Conservation (phyloP, 2,113 vertebrate species). For the Craseonycteris thonglongyai region DNA sequence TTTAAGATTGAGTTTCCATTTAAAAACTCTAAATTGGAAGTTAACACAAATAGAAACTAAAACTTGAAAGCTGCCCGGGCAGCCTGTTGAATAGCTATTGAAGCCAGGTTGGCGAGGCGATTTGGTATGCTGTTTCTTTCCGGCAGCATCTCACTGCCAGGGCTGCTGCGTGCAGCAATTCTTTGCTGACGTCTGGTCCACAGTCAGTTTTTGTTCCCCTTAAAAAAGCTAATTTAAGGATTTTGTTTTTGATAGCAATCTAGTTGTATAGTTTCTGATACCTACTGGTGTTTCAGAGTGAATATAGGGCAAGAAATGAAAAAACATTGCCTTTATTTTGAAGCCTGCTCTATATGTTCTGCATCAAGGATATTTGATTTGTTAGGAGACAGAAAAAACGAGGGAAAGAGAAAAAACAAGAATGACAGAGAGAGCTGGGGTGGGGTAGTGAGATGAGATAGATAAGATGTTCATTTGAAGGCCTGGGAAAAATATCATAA, state of each 20-base stretch:
- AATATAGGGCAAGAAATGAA: neutral
- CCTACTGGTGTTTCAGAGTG: neutral
- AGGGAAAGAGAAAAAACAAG: neutral
- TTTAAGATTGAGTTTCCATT: slow-evolving; percentile 74
- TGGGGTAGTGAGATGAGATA: neutral
- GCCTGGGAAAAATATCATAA: neutral
- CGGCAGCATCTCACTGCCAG: neutral
- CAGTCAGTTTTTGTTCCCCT: slow-evolving; percentile 47
- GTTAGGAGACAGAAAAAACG: neutral
- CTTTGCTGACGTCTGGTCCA: slow-evolving; percentile 15
- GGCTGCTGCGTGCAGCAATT: slow-evolving; percentile 53
- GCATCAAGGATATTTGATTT: neutral
- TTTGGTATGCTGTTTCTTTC: slow-evolving; percentile 41
- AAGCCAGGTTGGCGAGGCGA: slow-evolving; percentile 38
- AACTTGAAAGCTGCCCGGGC: slow-evolving; percentile 56
- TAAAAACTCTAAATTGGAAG: slow-evolving; percentile 70
- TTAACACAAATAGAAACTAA: slow-evolving; percentile 67
- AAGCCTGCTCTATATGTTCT: neutral
- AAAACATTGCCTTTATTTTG: neutral
- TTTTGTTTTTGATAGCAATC: slow-evolving; percentile 64
- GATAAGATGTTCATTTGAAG: neutral
- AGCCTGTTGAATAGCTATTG: slow-evolving; percentile 55
- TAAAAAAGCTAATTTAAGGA: slow-evolving; percentile 44
- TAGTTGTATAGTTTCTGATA: neutral
- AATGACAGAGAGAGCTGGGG: neutral